Base-by-base conservation (phyloP, 2,113 vertebrate genomes). In the Pipra filicauda region DNA sequence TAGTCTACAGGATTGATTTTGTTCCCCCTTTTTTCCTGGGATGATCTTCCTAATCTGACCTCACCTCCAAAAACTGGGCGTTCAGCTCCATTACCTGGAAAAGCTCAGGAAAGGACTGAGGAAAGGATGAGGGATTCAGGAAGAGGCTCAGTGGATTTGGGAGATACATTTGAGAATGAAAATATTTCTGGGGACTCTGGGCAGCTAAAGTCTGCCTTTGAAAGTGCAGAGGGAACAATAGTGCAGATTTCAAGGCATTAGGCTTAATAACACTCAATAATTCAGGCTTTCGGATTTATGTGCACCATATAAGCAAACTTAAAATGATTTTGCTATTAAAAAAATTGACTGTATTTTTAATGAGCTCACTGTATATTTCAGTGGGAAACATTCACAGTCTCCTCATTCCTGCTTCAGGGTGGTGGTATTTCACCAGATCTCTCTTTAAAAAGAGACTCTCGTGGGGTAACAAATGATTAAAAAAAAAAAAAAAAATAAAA, bases 321-420 rank as follows among this genome's bases (percentile, higher is more conserved):
- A 30, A 94, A 96, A 88, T 84, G 61, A 95, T 90, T 96, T 96
- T 91, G 28, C 61, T 87, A 86, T 95, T 94, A 46, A 81, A 96
- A 74, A 90, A 90, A 84, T 57, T 80, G 88, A 92, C 90, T 88
- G 30, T 91, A 91, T 94, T 94, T 94, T 92, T 94, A 90, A 96
- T 94, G 90, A 95, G 39, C 44, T 94, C 85, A 74, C 85, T 84
- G 59, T 88, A 61, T 84, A 81, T 95, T 94, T 94, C 90, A 96
- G 69, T 41, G 30, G 52, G 85, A 96, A 91, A 78, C 11, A 41
- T 48, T 85, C 65, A 52, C 13, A 48, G 14, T 79, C 54, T 88
- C 17, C n/a, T 88, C 12, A 9, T 76, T 73, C n/a, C 75, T 76
- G 43, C 49, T 83, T 41, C 82, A 83, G 48, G 51, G 30, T 85